These are phyloP conservation scores for Venusia cambrica DNA, from an alignment of 2,888 invertebrate species.

Conservation along the genomic window DNA sequence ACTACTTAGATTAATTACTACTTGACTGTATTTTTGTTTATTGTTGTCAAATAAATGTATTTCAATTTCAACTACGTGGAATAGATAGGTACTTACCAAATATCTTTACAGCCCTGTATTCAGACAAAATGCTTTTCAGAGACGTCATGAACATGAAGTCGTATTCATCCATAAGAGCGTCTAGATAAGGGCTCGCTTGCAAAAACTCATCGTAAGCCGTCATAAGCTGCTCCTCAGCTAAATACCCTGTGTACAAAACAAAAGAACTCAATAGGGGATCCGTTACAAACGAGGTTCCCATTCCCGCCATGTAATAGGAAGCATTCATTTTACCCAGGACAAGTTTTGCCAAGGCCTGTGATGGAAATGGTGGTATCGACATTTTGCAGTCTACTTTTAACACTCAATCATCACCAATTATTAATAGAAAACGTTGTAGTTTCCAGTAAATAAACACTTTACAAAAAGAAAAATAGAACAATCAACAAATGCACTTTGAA, in stretches of 20 bases:
- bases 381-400: conserved; percentile 34
- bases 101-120: conserved; percentile 73
- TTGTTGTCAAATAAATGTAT: too few species aligned
- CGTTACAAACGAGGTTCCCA: conserved; percentile 53
- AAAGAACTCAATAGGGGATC: conserved; percentile 22
- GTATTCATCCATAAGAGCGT: conserved; percentile 68
- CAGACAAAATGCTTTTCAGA: conserved; percentile 67
- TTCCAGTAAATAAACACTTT: too few species aligned
- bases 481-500: too few species aligned
- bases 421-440: conserved; percentile 15
- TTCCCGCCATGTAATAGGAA: conserved; percentile 71
- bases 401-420: conserved; percentile 3
- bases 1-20: too few species aligned
- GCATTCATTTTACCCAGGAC: conserved; percentile 67
- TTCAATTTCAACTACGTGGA: too few species aligned
- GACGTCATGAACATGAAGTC: conserved; percentile 76
- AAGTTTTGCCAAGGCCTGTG: conserved; percentile 70
- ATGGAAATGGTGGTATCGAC: conserved; percentile 67
- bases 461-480: too few species aligned
- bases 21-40: too few species aligned
- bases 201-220: conserved; percentile 75
- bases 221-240: conserved; percentile 74
- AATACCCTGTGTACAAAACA: conserved; percentile 56
- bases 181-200: conserved; percentile 70
- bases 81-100: conserved; percentile 52